Conservation (phyloP, 2,888 invertebrate species). For the Phania funesta region DNA sequence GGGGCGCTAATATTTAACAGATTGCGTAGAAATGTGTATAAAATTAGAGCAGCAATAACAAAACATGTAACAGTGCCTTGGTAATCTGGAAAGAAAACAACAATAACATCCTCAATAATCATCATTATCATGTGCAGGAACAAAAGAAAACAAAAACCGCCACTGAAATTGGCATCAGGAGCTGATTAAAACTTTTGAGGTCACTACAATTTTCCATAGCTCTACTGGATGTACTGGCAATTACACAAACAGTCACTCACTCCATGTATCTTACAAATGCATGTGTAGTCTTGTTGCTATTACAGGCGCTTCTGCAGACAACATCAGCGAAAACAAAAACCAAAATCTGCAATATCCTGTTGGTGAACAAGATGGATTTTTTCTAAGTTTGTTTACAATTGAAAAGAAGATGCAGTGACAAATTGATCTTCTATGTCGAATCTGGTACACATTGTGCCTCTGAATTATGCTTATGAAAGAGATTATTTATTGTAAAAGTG, state of each 20-base stretch:
- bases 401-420: background rate
- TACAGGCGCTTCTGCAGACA: too few species aligned
- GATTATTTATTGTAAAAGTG: too few species aligned
- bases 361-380: conserved; percentile 46
- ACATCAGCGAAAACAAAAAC: too few species aligned
- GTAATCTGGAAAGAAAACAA: too few species aligned
- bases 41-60: too few species aligned
- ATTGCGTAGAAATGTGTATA: too few species aligned
- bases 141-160: too few species aligned
- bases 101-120: conserved; percentile 15
- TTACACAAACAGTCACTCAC: background rate
- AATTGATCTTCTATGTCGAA: background rate
- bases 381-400: conserved; percentile 18
- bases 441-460: too few species aligned
- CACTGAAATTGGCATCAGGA: conserved; percentile 39
- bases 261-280: background rate
- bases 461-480: too few species aligned
- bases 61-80: too few species aligned
- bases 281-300: conserved; percentile 5
- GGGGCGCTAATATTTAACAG: background rate
- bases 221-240: background rate
- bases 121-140: background rate
- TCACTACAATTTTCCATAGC: conserved; percentile 22
- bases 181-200: conserved; percentile 57
- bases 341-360: too few species aligned